Evolutionary conservation across 2,797 vertebrate species (phyloP).

Genomic region (Enteromius mattozi): DNA sequence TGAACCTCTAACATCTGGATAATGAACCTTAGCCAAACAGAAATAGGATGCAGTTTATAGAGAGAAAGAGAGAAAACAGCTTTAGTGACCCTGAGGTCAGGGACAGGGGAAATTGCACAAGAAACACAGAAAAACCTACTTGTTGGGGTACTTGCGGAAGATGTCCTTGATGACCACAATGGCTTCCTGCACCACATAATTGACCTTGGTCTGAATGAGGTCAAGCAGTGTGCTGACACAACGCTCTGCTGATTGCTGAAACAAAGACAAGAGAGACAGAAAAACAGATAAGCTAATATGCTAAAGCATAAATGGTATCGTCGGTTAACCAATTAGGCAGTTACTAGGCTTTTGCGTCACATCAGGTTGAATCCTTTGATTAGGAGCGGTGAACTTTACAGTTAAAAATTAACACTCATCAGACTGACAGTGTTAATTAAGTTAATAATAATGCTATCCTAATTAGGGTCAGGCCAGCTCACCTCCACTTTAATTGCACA

Average conservation of each 20-base stretch:
- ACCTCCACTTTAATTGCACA: conserved; percentile 99
- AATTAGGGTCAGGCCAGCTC: conserved; percentile 53
- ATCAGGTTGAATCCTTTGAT: conserved; percentile 14
- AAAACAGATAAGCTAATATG: conserved; percentile 1
- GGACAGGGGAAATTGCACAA: background rate
- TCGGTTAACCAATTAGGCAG: background rate
- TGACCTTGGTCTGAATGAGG: conserved; percentile 98
- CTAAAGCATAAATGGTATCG: background rate
- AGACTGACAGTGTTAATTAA: conserved; percentile 19
- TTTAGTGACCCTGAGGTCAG: background rate
- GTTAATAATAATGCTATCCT: background rate
- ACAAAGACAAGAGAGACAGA: conserved; percentile 10
- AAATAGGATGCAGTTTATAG: background rate
- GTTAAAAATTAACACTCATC: background rate
- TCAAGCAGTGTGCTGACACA: conserved; percentile 94
- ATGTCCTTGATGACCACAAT: conserved; percentile 99
- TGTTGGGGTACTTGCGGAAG: conserved; percentile 99
- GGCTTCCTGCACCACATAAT: conserved; percentile 98
- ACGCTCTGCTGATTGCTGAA: conserved; percentile 94
- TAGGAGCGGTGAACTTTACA: background rate
- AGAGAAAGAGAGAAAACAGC: background rate
- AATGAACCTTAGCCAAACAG: background rate
- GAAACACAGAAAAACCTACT: conserved; percentile 77
- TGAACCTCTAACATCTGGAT: background rate
- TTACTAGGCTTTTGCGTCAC: background rate